Base-by-base conservation (phyloP, 2,888 invertebrate species). In the Nomada ruficornis region DNA sequence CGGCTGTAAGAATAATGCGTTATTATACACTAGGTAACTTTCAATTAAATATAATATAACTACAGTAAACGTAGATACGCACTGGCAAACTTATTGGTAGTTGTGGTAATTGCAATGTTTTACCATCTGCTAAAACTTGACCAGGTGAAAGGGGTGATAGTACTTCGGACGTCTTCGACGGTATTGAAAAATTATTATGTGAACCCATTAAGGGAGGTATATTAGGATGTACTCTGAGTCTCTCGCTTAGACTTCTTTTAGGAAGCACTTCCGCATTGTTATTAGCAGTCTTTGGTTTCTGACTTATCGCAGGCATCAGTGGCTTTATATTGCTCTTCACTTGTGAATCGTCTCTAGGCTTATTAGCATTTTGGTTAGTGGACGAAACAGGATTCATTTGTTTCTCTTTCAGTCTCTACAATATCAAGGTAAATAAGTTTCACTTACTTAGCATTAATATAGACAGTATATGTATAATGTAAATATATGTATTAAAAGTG, bases 341-440 rank as follows among this genome's bases (percentile, higher is more conserved):
- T 57, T 64, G n/a, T 20, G 44, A 54, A 4, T 69, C 59, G 42
- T 75, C 69, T 59, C 55, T 86, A 76, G 13, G 50, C 65, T 83
- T 78, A 63, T 76, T 77, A 65, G n/a, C 62, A 65, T 82, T 88
- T 87, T 84, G 84, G 83, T 82, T 86, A 13, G 55, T 15, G 23
- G 55, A 2, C 76, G 70, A 15, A 29, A 15, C 59, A 42, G 70
- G 4, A 83, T 76, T 79, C 47, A 50, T n/a, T 74, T 77, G 78
- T 76, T 26, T 80, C 3, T 88, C 77, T 63, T 79, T 88, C 82
- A 88, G 85, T 86, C 83, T 88, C 87, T 87, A 9, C 50, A 79
- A 86, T 20, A 36, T 26, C 44, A 44, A 70, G 18, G 42, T n/a
- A 52, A 80, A 71, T 62, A 57, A 63, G 42, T 42, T 29, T 26